Evolutionary conservation across 2,113 vertebrate genomes (phyloP).

Genomic region (Arvicanthis niloticus): DNA sequence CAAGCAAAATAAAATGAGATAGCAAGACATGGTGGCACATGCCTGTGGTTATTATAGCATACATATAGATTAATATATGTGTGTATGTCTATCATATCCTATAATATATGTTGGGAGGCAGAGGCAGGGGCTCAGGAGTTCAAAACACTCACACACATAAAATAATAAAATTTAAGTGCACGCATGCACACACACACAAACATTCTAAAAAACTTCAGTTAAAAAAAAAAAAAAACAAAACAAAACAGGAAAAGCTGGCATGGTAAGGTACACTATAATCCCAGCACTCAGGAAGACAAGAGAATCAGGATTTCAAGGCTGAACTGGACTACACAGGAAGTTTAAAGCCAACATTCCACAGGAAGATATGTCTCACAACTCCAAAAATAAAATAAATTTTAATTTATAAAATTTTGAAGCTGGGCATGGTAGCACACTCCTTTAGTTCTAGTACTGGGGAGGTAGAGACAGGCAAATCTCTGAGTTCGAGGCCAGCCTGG

Average conservation of each 20-base stretch:
- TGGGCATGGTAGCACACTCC: neutral
- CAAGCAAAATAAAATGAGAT: neutral
- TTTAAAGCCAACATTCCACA: neutral
- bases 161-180: neutral
- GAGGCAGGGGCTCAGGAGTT: neutral
- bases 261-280: neutral
- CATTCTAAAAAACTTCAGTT: neutral
- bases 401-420: neutral
- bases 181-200: neutral
- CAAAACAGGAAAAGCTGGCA: neutral
- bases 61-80: neutral
- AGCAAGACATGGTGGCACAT: neutral
- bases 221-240: constrained; percentile 52
- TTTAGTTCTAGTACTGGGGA: neutral
- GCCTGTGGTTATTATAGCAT: neutral
- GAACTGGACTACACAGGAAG: neutral
- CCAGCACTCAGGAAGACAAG: neutral
- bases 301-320: neutral
- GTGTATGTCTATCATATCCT: neutral
- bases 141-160: neutral
- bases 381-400: neutral
- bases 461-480: neutral
- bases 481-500: neutral
- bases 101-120: neutral
- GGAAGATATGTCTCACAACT: neutral